A percentile compares a stretch with the other conserved stretches of the same genome.
Evolutionary conservation across 2,888 invertebrate species (phyloP).

Genomic region (Coelopa pilipes): DNA sequence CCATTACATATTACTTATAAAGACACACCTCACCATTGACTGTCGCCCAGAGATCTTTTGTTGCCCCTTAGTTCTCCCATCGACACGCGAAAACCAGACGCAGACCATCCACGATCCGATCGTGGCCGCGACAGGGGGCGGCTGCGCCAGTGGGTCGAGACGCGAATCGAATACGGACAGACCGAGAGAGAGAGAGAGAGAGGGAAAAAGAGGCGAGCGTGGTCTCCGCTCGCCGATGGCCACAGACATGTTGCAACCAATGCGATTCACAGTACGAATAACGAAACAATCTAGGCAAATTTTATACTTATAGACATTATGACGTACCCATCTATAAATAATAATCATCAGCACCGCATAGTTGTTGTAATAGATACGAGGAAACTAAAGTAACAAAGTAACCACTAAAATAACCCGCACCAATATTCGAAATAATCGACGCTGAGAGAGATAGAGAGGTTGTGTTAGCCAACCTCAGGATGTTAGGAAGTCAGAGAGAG

Average conservation of each 20-base stretch:
- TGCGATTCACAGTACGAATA: background rate
- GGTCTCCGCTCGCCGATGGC: background rate
- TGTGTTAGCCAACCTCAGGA: no score
- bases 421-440: background rate
- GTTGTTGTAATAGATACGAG: constrained; percentile 48
- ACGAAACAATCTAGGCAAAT: constrained; percentile 27
- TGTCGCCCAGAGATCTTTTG: no score
- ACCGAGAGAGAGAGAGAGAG: background rate
- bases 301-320: constrained; percentile 28
- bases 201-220: background rate
- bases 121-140: no score
- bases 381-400: constrained; percentile 22
- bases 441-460: no score
- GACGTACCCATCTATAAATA: constrained; percentile 59
- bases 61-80: no score
- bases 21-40: no score
- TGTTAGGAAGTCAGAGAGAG: no score
- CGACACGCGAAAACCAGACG: no score
- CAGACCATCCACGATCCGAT: no score
- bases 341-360: constrained; percentile 64
- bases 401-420: background rate
- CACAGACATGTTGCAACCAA: constrained; percentile 1
- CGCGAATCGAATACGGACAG: no score
- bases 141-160: no score
- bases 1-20: no score